Evolutionary conservation across 2,113 vertebrate genomes (phyloP).

Genomic region (Clarias gariepinus): DNA sequence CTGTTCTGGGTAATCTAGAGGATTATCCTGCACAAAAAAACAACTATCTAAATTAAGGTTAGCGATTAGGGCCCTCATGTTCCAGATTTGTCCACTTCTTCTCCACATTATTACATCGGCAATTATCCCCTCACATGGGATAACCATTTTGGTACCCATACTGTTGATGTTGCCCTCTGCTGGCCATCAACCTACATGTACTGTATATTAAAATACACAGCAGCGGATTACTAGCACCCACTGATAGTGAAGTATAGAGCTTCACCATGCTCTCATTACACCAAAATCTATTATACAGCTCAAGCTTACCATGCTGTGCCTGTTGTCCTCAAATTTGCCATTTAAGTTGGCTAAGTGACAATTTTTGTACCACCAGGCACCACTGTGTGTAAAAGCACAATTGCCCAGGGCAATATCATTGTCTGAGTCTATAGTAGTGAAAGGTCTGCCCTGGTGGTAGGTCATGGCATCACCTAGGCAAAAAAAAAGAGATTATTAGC

Average conservation of each 20-base stretch:
- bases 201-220: background rate
- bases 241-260: background rate
- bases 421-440: conserved; percentile 83
- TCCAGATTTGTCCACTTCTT: background rate
- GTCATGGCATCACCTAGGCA: conserved; percentile 82
- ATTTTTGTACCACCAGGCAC: conserved; percentile 89
- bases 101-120: background rate
- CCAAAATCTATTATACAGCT: background rate
- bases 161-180: conserved; percentile 10
- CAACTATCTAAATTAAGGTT: background rate
- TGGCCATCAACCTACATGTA: background rate
- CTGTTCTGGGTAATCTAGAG: background rate
- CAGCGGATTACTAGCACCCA: background rate
- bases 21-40: background rate
- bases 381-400: conserved; percentile 82
- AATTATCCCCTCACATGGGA: background rate
- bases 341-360: conserved; percentile 88
- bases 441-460: conserved; percentile 83
- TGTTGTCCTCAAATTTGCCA: conserved; percentile 78
- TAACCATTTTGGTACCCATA: background rate
- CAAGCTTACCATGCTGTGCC: conserved; percentile 81
- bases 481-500: conserved; percentile 19
- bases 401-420: conserved; percentile 86
- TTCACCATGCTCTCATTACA: background rate
- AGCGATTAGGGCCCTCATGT: background rate